Percentiles rank a stretch among this genome's conserved stretches.
Conservation (phyloP, 2,888 invertebrate species). For the Papilio gigon region DNA sequence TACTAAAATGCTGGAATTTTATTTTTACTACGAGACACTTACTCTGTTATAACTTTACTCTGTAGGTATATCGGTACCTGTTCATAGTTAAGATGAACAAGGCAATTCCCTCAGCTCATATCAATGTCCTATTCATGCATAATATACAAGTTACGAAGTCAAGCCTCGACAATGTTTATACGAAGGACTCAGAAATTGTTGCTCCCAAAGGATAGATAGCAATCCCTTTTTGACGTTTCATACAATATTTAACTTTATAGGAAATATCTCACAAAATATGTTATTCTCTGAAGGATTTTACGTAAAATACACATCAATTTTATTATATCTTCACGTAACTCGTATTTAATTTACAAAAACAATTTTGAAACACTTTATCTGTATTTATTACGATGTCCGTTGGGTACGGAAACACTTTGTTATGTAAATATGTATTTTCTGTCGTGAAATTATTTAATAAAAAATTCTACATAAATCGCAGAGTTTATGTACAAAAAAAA, state of each 20-base stretch:
- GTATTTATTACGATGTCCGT: not conserved
- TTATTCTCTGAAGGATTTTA: conserved; percentile 18
- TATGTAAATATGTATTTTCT: not conserved
- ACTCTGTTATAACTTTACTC: too few relatives aligned
- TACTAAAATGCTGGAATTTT: too few relatives aligned
- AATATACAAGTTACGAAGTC: conserved; percentile 52
- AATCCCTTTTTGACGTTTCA: conserved; percentile 38
- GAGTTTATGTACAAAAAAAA: too few relatives aligned
- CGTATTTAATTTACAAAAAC: conserved; percentile 32
- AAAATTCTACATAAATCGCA: too few relatives aligned
- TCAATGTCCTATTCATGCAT: conserved; percentile 56
- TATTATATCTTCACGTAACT: conserved; percentile 34
- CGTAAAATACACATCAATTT: conserved; percentile 12
- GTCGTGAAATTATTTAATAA: not conserved
- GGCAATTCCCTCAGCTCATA: conserved; percentile 52
- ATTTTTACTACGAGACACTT: too few relatives aligned
- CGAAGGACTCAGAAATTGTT: conserved; percentile 37
- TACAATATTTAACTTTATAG: conserved; percentile 36
- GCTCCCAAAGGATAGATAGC: conserved; percentile 30
- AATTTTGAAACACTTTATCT: conserved; percentile 6
- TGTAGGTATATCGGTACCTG: not conserved
- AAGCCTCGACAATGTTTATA: conserved; percentile 33
- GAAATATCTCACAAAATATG: conserved; percentile 13
- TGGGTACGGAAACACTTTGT: not conserved
- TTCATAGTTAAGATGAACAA: conserved; percentile 24